Conservation (phyloP, 1,140 invertebrate genomes). For the Leptinotarsa texana region DNA sequence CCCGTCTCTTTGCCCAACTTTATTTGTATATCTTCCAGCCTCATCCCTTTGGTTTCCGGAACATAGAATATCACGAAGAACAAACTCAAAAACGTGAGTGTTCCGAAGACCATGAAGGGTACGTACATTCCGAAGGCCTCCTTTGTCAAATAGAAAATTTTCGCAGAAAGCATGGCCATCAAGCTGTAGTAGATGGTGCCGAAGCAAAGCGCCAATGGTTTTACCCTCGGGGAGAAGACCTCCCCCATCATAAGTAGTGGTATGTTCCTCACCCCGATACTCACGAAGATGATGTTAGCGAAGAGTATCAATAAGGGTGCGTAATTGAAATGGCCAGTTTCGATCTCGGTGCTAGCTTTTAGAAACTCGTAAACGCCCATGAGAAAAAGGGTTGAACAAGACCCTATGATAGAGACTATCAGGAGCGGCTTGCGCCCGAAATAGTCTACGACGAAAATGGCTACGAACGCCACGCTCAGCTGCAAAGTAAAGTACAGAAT, state of each 20-base stretch:
- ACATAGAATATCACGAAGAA: constrained; percentile 67
- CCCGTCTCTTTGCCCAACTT: constrained; percentile 31
- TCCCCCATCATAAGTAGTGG: constrained; percentile 73
- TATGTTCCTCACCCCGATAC: constrained; percentile 70
- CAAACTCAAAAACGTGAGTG: constrained; percentile 64
- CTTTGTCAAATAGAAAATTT: constrained; percentile 69
- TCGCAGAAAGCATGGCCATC: constrained; percentile 73
- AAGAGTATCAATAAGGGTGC: constrained; percentile 67
- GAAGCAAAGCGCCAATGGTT: constrained; percentile 68
- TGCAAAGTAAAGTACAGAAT: constrained; percentile 71
- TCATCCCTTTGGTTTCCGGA: constrained; percentile 83
- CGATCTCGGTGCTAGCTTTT: constrained; percentile 50
- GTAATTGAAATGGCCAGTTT: constrained; percentile 56
- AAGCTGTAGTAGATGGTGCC: constrained; percentile 71
- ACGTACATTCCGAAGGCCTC: constrained; percentile 66
- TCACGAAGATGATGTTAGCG: constrained; percentile 69
- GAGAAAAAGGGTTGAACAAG: constrained; percentile 59
- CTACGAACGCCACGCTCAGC: constrained; percentile 64
- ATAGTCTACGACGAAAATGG: constrained; percentile 70
- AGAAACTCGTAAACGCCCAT: constrained; percentile 65
- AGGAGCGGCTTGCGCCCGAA: constrained; percentile 73
- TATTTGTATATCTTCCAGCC: constrained; percentile 61
- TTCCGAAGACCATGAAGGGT: constrained; percentile 74
- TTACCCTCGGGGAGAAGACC: constrained; percentile 70
- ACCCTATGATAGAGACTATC: constrained; percentile 60